These are phyloP conservation scores for Onychorhynchus coronatus DNA, from an alignment of 2,113 vertebrate species.

Conservation along the genomic window DNA sequence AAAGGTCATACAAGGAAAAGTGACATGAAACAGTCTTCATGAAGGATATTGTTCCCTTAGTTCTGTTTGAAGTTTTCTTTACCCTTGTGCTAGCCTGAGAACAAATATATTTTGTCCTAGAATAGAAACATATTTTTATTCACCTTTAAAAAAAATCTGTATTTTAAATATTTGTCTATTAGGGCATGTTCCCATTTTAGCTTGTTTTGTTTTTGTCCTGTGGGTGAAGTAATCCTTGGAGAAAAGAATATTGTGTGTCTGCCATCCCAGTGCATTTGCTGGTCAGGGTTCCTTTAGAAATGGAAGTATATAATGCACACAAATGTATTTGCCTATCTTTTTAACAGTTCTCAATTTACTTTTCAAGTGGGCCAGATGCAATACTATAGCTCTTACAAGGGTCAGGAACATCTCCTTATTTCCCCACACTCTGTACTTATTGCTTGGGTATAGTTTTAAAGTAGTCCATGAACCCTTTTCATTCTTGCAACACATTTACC, in stretches of 20 bases:
- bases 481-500: slow-evolving; percentile 87
- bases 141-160: slow-evolving; percentile 28
- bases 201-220: slow-evolving; percentile 66
- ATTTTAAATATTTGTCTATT: slow-evolving; percentile 80
- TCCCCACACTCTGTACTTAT: slow-evolving; percentile 71
- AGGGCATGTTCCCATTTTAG: slow-evolving; percentile 44
- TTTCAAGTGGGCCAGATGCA: slow-evolving; percentile 79
- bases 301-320: slow-evolving; percentile 67
- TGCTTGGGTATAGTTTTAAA: slow-evolving; percentile 82
- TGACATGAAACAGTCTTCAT: slow-evolving; percentile 81
- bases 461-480: slow-evolving; percentile 89
- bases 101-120: slow-evolving; percentile 69
- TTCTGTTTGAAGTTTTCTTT: slow-evolving; percentile 79
- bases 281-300: slow-evolving; percentile 50
- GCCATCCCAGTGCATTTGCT: slow-evolving; percentile 49
- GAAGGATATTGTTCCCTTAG: slow-evolving; percentile 79
- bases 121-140: slow-evolving; percentile 67
- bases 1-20: slow-evolving; percentile 80
- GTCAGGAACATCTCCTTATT: slow-evolving; percentile 75
- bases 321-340: slow-evolving; percentile 72
- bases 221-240: slow-evolving; percentile 59
- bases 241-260: slow-evolving; percentile 22
- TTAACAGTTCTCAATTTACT: slow-evolving; percentile 77
- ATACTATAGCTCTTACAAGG: slow-evolving; percentile 74
- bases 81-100: slow-evolving; percentile 67